Base-by-base conservation (phyloP, 2,888 invertebrate genomes). In the Tortrix viridana region DNA sequence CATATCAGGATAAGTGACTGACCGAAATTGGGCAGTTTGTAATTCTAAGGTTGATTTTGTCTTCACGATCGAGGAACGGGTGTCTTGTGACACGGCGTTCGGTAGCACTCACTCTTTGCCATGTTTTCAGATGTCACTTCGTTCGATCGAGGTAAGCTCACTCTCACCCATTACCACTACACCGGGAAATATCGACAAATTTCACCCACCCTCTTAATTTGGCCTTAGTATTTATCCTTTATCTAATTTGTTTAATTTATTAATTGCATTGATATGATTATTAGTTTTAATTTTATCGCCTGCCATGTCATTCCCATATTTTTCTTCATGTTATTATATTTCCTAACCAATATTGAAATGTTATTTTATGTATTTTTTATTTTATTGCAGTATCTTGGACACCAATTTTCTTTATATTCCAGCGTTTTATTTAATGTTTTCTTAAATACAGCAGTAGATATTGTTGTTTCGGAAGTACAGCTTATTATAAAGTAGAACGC, bases 71-170 rank as follows among this genome's bases (percentile, higher is more conserved):
- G n/a, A 3, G 41, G 41, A 7, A 5, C 12, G 63, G 62, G 63
- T 63, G 53, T 58, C 69, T 69, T 65, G 66, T 65, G 52, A 69
- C 69, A 68, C 71, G 32, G 64, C 62, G 57, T 48, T 58, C 46
- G 62, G 50, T 68, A 62, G 75, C 81, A 87, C 83, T 86, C 85
- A 89, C 73, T 32, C 70, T 68, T 80, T 82, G 74, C 76, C 85
- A 85, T 86, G 79, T 85, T 90, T 90, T 86, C 90, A 91, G 91
- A 89, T 87, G 77, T 82, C 67, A 81, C 88, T 69, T 80, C 85
- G 74, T 79, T 84, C 74, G 85, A 86, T 70, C 80, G 87, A 91
- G 91, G 91, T 90, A 89, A 89, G 90, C 82, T 76, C 85, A 84
- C 74, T 67, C 6, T 72, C 82, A 80, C 69, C 72, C 81, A 84